Evolutionary conservation across 2,113 vertebrate species (phyloP).

Genomic region (Hypanus sabinus): DNA sequence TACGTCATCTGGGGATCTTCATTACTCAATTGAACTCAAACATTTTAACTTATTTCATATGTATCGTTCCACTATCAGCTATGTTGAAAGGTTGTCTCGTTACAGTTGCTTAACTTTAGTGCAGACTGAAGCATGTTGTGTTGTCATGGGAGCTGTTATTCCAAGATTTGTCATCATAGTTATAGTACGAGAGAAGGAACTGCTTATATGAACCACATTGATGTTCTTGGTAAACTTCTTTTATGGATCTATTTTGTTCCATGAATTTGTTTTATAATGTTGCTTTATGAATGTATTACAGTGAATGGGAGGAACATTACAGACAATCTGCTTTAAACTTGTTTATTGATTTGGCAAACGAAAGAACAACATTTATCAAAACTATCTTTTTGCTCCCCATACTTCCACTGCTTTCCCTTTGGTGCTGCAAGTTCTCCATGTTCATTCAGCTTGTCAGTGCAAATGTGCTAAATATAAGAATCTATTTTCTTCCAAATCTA

Average conservation of each 20-base stretch:
- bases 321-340: background rate
- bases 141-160: background rate
- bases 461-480: background rate
- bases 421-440: background rate
- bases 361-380: background rate
- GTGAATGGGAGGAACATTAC: background rate
- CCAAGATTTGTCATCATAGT: background rate
- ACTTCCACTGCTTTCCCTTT: background rate
- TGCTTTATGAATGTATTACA: background rate
- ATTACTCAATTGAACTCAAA: background rate
- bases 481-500: background rate
- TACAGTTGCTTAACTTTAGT: background rate
- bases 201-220: background rate
- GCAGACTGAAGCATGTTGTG: background rate
- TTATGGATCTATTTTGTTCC: no score
- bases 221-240: background rate
- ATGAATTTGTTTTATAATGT: background rate
- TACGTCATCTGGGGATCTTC: background rate
- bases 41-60: background rate
- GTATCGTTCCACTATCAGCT: background rate
- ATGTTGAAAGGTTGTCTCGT: background rate
- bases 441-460: background rate
- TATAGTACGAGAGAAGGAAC: background rate
- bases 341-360: conserved; percentile 7
- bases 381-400: background rate